These are phyloP conservation scores for Eurytoma californica DNA, from an alignment of 2,888 invertebrate species.

Conservation along the genomic window DNA sequence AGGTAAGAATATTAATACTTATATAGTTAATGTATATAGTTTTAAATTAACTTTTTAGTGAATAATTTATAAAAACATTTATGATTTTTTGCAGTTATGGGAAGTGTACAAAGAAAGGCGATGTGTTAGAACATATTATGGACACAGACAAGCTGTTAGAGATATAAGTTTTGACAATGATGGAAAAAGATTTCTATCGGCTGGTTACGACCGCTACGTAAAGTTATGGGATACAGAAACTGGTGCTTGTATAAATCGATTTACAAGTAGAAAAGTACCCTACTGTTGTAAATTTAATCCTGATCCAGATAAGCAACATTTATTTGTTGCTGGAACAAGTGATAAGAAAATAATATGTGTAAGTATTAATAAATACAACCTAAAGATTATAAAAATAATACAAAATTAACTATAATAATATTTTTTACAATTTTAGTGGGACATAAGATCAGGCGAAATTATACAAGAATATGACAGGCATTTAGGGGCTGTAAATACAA, in stretches of 20 bases:
- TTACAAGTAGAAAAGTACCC: conserved; percentile 97
- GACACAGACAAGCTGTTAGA: conserved; percentile 96
- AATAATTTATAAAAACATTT: not conserved
- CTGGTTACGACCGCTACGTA: conserved; percentile 97
- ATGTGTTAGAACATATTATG: conserved; percentile 95
- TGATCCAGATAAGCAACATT: conserved; percentile 96
- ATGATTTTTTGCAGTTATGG: conserved; percentile 84
- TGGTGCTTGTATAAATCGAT: conserved; percentile 89
- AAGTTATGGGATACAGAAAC: conserved; percentile 99
- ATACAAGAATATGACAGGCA: conserved; percentile 99
- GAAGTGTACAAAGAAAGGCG: conserved; percentile 97
- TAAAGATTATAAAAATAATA: not conserved
- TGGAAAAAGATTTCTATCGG: conserved; percentile 95
- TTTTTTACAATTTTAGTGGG: conserved; percentile 84
- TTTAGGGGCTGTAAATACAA: conserved; percentile 98
- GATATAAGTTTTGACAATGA: conserved; percentile 97
- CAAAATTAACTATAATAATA: not conserved
- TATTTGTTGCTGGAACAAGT: conserved; percentile 98
- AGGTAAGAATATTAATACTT: conserved; percentile 77
- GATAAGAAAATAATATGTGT: conserved; percentile 99
- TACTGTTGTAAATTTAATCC: conserved; percentile 99
- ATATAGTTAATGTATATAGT: conserved; percentile 7
- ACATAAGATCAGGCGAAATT: conserved; percentile 94
- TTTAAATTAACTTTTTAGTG: conserved; percentile 21
- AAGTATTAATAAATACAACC: conserved; percentile 74